Evolutionary conservation across 2,113 vertebrate species (phyloP).

Genomic region (Eubucco bourcierii): DNA sequence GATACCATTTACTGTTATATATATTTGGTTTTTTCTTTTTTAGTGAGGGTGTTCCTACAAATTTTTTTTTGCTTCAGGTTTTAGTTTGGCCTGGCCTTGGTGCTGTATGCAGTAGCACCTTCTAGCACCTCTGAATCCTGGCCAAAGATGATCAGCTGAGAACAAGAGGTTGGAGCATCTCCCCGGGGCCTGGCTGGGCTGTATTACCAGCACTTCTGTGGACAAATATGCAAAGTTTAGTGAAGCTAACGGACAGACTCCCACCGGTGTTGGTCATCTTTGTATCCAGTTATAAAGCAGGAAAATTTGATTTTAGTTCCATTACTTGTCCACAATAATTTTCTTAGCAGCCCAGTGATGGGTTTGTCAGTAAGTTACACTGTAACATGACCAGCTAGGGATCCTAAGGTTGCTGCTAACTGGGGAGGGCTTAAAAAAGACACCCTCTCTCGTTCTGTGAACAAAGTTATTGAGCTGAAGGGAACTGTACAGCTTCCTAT

Average conservation of each 20-base stretch:
- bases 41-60: neutral
- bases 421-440: neutral
- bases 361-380: neutral
- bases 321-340: neutral
- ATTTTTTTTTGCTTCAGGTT: neutral
- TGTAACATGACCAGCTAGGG: neutral
- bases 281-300: neutral
- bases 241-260: constrained; percentile 9
- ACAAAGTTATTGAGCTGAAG: neutral
- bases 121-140: neutral
- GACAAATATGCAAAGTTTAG: constrained; percentile 8
- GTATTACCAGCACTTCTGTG: neutral
- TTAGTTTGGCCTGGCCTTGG: neutral
- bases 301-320: neutral
- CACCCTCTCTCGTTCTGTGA: neutral
- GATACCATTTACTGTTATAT: neutral
- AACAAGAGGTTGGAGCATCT: neutral
- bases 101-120: neutral
- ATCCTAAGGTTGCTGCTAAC: neutral
- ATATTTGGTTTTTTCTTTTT: neutral
- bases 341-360: neutral
- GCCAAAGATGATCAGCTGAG: neutral
- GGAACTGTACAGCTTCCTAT: neutral
- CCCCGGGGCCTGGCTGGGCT: neutral
- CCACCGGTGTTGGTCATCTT: neutral